Percentiles rank a stretch among this genome's conserved stretches.
Conservation (phyloP, 2,888 invertebrate genomes). For the Dryobotodes eremita region DNA sequence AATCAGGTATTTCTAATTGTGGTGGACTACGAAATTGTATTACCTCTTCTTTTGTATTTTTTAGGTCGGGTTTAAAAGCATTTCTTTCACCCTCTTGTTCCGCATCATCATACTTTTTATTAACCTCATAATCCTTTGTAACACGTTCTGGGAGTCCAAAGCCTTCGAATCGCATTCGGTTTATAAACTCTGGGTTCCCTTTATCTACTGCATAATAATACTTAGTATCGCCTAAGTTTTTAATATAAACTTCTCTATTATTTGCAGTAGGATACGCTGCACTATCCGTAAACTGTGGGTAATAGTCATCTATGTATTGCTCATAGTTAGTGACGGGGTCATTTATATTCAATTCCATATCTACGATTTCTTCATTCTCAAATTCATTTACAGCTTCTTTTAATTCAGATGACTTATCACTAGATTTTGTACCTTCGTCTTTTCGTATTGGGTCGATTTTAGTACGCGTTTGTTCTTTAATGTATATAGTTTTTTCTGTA, state of each 20-base stretch:
- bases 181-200: conserved; percentile 42
- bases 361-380: conserved; percentile 35
- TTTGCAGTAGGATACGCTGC: conserved; percentile 68
- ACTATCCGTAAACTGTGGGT: conserved; percentile 82
- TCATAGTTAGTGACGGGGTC: conserved; percentile 47
- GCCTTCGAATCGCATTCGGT: conserved; percentile 12
- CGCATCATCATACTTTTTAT: conserved; percentile 38
- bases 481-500: conserved; percentile 34
- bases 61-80: not conserved
- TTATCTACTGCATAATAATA: conserved; percentile 78
- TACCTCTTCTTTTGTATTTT: conserved; percentile 53
- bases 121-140: conserved; percentile 36
- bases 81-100: conserved; percentile 34
- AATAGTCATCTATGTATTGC: conserved; percentile 80
- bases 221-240: conserved; percentile 74
- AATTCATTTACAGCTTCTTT: not conserved
- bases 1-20: conserved; percentile 78
- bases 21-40: conserved; percentile 76
- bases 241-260: conserved; percentile 72
- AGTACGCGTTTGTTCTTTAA: conserved; percentile 3
- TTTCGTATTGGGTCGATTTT: conserved; percentile 29
- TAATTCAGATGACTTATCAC: not conserved
- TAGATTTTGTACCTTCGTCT: conserved; percentile 24
- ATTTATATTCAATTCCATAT: conserved; percentile 18
- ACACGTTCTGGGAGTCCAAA: conserved; percentile 20